Base-by-base conservation (phyloP, 2,888 invertebrate species). In the Anodontia alba region DNA sequence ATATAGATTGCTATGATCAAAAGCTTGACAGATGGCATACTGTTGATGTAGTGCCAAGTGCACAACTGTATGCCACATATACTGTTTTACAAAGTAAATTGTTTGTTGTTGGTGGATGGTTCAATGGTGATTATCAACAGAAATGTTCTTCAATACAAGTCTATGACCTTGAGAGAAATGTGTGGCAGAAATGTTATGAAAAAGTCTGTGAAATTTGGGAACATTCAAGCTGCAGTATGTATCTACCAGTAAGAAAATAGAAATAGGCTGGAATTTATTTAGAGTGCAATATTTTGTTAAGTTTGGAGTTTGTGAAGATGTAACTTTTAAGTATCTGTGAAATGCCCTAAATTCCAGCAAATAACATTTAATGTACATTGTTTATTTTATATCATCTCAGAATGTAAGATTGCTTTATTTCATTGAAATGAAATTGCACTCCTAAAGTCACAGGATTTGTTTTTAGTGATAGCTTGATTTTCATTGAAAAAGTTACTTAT, bases 181-280 rank as follows among this genome's bases (percentile, higher is more conserved):
- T 94, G 20, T 97, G 97, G 96, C 95, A 95, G 8, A 95, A 95
- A 15, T 96, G 96, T n/a, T 95, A 96, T 87, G 95, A 96, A 82
- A 96, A 96, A 91, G 96, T 96, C 0, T 96, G 96, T 89, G 96
- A 96, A 90, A 96, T 96, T 78, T 97, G 97, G 97, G 97, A 97
- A 91, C 96, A 96, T 89, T 96, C 96, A 0, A 96, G 96, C 91
- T 96, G 96, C 68, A 95, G 96, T 38, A 94, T 97, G 76, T 96
- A 96, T 92, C 96, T 97, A 88, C 97, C 97, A 62, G 96, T 96
- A 77, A 95, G 95, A 82, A 90, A 95, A 76, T 95, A 95, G 86
- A 95, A 5, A n/a, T n/a, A n/a, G n/a, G n/a, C n/a, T n/a, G n/a
- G n/a, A n/a, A n/a, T n/a, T n/a, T 31, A 54, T 31, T 49, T 12